Evolutionary conservation across 37 sponge, comb jelly and placozoan species (phyloP), one percentile per base, ranked within the genome.

Genomic region (Halisarca cf. caerulea): DNA sequence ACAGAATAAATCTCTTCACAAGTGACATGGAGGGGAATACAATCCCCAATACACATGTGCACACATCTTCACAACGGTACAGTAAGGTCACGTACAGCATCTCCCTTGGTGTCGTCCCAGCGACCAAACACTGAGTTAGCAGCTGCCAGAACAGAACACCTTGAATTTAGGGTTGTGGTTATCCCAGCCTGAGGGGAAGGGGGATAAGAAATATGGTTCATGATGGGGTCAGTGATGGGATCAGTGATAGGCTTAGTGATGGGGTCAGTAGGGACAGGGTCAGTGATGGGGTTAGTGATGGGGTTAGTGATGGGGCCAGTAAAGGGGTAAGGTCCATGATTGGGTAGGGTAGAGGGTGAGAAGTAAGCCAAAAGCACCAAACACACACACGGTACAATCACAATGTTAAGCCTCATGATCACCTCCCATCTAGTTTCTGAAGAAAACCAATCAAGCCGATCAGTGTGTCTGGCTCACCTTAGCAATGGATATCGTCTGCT

Each of bases 41-140:
- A 68, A 17, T 18, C 17, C 2, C 17, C 35, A 68, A 27, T 27
- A 17, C 20, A 61, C 32, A 30, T 68, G 69, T 68, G 34, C 35
- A 30, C 34, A 68, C 69, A 27, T 47, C 9, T 47, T 14, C 51
- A 47, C 51, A 47, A 47, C 51, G 11, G 51, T 14, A 14, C 51
- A 47, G 51, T 47, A 11, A 11, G 11, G 11, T 6, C 2, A 74
- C 89, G 66, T 53, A 92, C 93, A 30, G 90, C 95, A 30, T 94
- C 99, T 82, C 99, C 99, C 73, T 98, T 98, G 2, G 95, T 88
- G 66, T 98, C 99, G 51, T 98, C 99, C 99, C 99, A 98, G 14
- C 99, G 90, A 9, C 99, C 99, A 90, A 99, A 99, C 79, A 99
- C 99, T 51, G 97, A 97, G 86, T 99, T 99, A 34, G 99, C 99